Conservation (phyloP, 2,888 invertebrate genomes). For the Melanargia galathea region DNA sequence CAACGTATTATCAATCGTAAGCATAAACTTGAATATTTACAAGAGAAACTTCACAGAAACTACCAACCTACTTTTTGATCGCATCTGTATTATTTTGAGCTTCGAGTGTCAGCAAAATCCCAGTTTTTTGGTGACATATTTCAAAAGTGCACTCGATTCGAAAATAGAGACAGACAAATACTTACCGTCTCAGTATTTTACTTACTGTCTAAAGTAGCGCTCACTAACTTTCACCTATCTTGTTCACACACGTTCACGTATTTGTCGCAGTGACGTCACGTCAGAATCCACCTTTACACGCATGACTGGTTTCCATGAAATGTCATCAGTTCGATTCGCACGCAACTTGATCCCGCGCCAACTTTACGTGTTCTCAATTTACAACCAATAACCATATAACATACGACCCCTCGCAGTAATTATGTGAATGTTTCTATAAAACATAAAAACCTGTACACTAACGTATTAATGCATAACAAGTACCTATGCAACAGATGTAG, state of each 20-base stretch:
- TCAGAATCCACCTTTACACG: constrained; percentile 42
- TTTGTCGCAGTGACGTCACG: neutral
- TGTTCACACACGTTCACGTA: neutral
- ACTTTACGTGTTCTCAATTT: constrained; percentile 47
- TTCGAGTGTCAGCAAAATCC: too few species aligned
- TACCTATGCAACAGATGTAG: neutral
- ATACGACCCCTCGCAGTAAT: constrained; percentile 44
- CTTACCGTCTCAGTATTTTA: too few species aligned
- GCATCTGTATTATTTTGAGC: too few species aligned
- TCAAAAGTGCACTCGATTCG: too few species aligned
- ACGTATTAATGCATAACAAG: neutral
- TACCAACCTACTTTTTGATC: too few species aligned
- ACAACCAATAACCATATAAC: constrained; percentile 42
- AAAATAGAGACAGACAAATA: too few species aligned
- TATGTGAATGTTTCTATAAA: constrained; percentile 23
- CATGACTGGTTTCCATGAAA: constrained; percentile 63
- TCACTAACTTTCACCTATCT: neutral
- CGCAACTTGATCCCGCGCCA: constrained; percentile 55
- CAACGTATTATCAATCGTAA: too few species aligned
- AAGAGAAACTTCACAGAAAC: too few species aligned
- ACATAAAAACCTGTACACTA: constrained; percentile 1
- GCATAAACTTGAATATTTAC: too few species aligned
- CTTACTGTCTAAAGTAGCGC: too few species aligned
- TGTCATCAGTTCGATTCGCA: constrained; percentile 59
- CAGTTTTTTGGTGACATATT: too few species aligned